phyloP scores from a whole-genome alignment of 2,888 invertebrate genomes.

The Sclerodermus sp. region DNA sequence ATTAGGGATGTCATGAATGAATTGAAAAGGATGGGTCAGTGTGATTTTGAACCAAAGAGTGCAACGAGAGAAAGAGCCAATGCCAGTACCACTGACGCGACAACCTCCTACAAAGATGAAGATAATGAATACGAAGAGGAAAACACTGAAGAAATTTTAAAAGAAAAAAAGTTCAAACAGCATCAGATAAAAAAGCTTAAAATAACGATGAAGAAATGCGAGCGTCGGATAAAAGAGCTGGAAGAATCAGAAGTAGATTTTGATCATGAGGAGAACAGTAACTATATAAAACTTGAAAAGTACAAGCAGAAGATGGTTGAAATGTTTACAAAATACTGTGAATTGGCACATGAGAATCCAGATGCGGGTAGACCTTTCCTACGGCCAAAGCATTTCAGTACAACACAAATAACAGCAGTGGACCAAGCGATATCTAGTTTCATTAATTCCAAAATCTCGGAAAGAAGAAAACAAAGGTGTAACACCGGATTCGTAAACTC shows the following conservation, averaged over 20 bases:
- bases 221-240: constrained; percentile 68
- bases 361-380: constrained; percentile 40
- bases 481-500: constrained; percentile 25
- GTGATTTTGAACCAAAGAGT: too few species aligned
- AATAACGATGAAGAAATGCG: constrained; percentile 66
- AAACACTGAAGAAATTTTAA: neutral
- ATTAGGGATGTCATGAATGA: constrained; percentile 36
- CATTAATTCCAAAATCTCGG: constrained; percentile 40
- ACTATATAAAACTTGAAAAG: constrained; percentile 71
- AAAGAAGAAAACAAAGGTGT: constrained; percentile 26
- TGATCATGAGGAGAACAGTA: constrained; percentile 73
- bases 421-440: constrained; percentile 49
- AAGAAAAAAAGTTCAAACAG: constrained; percentile 12
- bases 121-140: neutral
- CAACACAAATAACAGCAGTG: constrained; percentile 38
- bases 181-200: constrained; percentile 56
- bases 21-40: constrained; percentile 29
- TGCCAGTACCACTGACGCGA: neutral
- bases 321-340: too few species aligned
- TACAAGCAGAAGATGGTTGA: constrained; percentile 51
- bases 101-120: neutral
- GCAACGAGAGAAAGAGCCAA: too few species aligned
- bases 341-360: constrained; percentile 35
- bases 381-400: constrained; percentile 35
- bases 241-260: constrained; percentile 74